Base-by-base conservation (phyloP, 2,888 invertebrate genomes). In the Blastobasis adustella region DNA sequence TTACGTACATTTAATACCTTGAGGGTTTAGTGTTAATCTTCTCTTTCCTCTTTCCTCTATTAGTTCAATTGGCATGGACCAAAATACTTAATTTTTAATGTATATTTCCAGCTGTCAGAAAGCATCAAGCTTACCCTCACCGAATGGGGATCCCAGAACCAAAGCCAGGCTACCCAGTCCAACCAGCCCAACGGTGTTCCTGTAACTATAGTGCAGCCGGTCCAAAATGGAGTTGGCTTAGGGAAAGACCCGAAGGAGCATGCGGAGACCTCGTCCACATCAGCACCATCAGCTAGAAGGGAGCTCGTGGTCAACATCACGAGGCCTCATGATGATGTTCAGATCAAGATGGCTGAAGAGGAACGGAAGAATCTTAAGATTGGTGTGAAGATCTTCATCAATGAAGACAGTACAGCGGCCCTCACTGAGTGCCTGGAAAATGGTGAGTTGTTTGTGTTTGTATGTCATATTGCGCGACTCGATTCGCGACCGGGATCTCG, bases 381-480 rank as follows among this genome's bases (percentile, higher is more conserved):
- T 62, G 95, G 95, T 43, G 93, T 95, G 1, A 97, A 98, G 84
- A 90, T 97, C 61, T 97, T 97, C 75, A 87, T 97, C 9, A 94
- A 94, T 59, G 91, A 91, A 62, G 90, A 93, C 52, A 91, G 93
- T 58, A 89, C 91, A 44, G 83, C 90, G 0, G 90, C 90, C 40
- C 77, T 97, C 49, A 89, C 82, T 6, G 93, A 95, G 64, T 95
- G 96, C 37, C 84, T 97, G 55, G 91, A 93, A 52, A 92, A 92
- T 82, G 92, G 95, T 95, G 63, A 77, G 79, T n/a, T n/a, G n/a
- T n/a, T n/a, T n/a, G n/a, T 65, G 10, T 23, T 23, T 23, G 23
- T 23, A 23, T 23, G 23, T 23, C 23, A 23, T 23, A 23, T 23
- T 23, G 23, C 23, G 23, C 23, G 23, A 23, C 23, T n/a, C n/a